A percentile compares a stretch with the other conserved stretches of the same genome.
Conservation (phyloP, 2,888 invertebrate genomes). For the Nezara viridula region DNA sequence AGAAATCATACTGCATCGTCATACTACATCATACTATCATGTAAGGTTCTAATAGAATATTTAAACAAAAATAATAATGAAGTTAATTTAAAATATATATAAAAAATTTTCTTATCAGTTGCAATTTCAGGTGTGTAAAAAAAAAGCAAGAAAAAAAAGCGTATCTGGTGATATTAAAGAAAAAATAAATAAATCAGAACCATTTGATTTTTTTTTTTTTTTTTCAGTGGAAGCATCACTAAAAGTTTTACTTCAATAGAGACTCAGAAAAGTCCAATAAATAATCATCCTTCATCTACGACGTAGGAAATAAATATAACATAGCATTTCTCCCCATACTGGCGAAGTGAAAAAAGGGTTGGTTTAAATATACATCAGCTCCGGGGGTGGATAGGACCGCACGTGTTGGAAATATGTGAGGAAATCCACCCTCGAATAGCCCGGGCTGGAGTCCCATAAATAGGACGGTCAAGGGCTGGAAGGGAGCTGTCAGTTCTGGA, state of each 20-base stretch:
- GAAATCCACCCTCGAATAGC: neutral
- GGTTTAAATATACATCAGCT: constrained; percentile 22
- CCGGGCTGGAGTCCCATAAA: neutral
- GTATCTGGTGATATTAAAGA: too few species aligned
- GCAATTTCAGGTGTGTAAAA: too few species aligned
- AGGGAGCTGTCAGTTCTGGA: neutral
- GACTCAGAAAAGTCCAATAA: neutral
- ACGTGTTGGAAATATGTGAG: constrained; percentile 31
- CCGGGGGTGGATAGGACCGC: neutral
- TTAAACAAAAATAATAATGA: too few species aligned
- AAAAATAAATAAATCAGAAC: too few species aligned
- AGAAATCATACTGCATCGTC: too few species aligned
- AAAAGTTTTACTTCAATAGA: neutral
- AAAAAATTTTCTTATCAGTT: too few species aligned
- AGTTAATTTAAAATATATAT: too few species aligned
- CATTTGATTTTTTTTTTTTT: too few species aligned
- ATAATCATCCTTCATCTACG: neutral
- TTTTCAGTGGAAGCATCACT: neutral
- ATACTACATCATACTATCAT: too few species aligned
- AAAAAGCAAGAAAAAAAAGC: too few species aligned
- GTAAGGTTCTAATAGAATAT: too few species aligned
- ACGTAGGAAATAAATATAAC: neutral
- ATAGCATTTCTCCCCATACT: neutral
- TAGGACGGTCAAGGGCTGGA: constrained; percentile 10
- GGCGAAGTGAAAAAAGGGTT: constrained; percentile 3